Base-by-base conservation (phyloP, 2,113 vertebrate species). In the Aplodontia rufa region DNA sequence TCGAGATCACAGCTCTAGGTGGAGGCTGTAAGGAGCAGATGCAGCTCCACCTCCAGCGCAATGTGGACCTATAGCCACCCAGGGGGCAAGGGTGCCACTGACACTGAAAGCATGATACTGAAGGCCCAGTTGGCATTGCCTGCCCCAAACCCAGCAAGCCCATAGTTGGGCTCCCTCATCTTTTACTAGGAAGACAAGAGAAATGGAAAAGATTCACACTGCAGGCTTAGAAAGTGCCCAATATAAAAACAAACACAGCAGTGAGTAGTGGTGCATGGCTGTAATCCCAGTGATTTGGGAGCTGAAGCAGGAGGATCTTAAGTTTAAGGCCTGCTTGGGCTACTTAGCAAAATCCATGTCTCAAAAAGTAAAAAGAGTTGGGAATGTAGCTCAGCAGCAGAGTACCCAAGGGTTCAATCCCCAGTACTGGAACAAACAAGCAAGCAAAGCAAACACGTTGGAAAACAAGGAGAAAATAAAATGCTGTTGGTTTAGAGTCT, bases 41-140 rank as follows among this genome's bases (percentile, higher is more conserved):
- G 37, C 32, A 20, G 95, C 17, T 35, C 12, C 2, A 0, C 12
- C 37, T 88, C 30, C 28, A 40, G 66, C 8, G 42, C 7, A 22
- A 76, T 5, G 1, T 19, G 11, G 35, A 85, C 22, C 35, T 19
- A 37, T 2, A 0, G n/a, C 22, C 13, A 16, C n/a, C 14, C 40
- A 12, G 2, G 80, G 80, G 37, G 35, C 20, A 66, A 35, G 3
- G 12, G 13, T 60, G 26, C 24, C 58, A 60, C 24, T 35, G 32
- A 28, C 11, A 8, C 30, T 26, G 1, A 37, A 4, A 26, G 3
- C 1, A 6, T 2, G 3, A 11, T 8, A 17, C 35, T 1, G 14
- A 17, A 45, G n/a, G 80, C 62, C 47, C 26, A 14, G n/a, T 49
- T 20, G 45, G 69, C 0, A 2, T n/a, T 0, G 2, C 30, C 26